Conservation (phyloP, 2,888 invertebrate species). For the Melieria picta region DNA sequence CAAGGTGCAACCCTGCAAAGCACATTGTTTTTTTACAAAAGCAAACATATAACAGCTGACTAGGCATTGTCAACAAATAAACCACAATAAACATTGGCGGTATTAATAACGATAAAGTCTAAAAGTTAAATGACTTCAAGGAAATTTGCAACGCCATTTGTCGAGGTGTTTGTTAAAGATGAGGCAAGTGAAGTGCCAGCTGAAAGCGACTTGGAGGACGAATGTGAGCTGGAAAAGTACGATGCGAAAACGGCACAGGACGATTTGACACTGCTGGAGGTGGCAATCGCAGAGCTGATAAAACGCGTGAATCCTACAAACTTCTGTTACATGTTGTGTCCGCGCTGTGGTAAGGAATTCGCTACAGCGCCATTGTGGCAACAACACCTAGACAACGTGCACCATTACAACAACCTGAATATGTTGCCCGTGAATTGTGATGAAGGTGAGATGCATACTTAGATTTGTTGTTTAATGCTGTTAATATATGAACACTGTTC, state of each 20-base stretch:
- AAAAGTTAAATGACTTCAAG: too few relatives aligned
- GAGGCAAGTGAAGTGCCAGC: too few relatives aligned
- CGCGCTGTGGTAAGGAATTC: slow-evolving; percentile 33
- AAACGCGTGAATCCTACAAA: slow-evolving; percentile 13
- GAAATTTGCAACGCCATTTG: too few relatives aligned
- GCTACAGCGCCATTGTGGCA: slow-evolving; percentile 23
- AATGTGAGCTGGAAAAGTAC: slow-evolving; percentile 3
- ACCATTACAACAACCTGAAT: slow-evolving; percentile 28
- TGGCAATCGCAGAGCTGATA: slow-evolving; percentile 7
- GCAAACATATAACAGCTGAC: too few relatives aligned
- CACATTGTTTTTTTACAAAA: too few relatives aligned
- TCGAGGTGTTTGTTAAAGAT: too few relatives aligned
- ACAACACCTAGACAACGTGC: slow-evolving; percentile 32
- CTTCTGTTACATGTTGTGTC: slow-evolving; percentile 27
- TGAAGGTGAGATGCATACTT: slow-evolving; percentile 4
- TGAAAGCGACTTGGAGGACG: background rate
- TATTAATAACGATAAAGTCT: too few relatives aligned
- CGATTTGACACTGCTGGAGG: slow-evolving; percentile 14
- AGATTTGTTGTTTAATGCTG: background rate
- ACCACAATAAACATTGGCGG: too few relatives aligned
- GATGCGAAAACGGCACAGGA: slow-evolving; percentile 5
- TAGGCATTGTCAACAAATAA: too few relatives aligned
- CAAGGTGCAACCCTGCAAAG: too few relatives aligned
- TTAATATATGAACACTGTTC: background rate
- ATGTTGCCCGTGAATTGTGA: slow-evolving; percentile 13